Evolutionary conservation across 2,797 vertebrate species (phyloP).

Genomic region (Nothura maculosa): DNA sequence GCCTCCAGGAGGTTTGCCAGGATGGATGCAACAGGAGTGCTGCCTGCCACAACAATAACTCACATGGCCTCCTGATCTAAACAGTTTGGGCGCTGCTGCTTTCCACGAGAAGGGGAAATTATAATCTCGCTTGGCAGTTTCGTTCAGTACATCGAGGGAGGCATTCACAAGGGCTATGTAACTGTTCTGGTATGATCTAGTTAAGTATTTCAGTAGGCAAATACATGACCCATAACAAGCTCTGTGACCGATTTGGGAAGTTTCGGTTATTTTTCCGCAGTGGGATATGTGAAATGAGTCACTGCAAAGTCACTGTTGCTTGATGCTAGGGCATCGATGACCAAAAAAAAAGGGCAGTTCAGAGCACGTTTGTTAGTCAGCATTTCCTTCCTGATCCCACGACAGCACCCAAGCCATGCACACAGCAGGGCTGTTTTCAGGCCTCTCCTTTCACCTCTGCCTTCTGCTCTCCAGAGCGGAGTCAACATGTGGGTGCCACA

Average conservation of each 20-base stretch:
- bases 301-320: slow-evolving; percentile 10
- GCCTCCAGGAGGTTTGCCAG: background rate
- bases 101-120: slow-evolving; percentile 30
- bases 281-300: slow-evolving; percentile 38
- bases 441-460: background rate
- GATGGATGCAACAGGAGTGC: background rate
- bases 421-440: background rate
- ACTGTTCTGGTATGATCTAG: slow-evolving; percentile 1
- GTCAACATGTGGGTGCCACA: rapidly evolving
- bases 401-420: background rate
- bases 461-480: background rate
- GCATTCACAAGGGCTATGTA: background rate
- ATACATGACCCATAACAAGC: background rate
- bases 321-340: background rate
- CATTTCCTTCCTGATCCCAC: slow-evolving; percentile 65
- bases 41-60: background rate
- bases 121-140: background rate
- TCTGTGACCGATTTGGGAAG: slow-evolving; percentile 8
- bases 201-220: slow-evolving; percentile 24
- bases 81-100: background rate
- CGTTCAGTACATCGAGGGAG: background rate
- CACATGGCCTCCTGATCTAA: background rate
- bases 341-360: background rate
- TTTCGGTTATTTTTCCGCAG: slow-evolving; percentile 4
- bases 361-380: slow-evolving; percentile 48